These are phyloP conservation scores for Agrenia bidenticulata DNA, from an alignment of 2,888 invertebrate genomes.

Conservation along the genomic window DNA sequence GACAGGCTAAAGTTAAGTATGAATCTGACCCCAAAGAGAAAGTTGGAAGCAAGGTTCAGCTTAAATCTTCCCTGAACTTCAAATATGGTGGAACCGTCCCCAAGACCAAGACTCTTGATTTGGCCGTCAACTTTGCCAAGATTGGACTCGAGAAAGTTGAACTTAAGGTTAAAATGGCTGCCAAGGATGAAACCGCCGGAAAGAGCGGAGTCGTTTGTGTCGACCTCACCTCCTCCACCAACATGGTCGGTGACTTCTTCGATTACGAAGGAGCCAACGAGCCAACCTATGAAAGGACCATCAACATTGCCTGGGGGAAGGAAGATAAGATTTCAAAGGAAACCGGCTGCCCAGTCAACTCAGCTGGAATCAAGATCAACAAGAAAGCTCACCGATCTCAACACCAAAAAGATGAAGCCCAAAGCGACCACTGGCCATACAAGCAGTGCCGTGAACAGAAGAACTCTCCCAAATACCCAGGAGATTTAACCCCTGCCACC, in stretches of 20 bases:
- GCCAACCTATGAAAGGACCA: conserved; percentile 48
- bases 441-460: conserved; percentile 47
- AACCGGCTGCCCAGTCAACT: conserved; percentile 42
- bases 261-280: conserved; percentile 48
- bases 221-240: conserved; percentile 37
- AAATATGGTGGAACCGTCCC: conserved; percentile 45
- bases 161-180: conserved; percentile 38
- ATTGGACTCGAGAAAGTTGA: conserved; percentile 47
- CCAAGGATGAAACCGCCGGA: conserved; percentile 43
- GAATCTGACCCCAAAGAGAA: conserved; percentile 47
- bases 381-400: conserved; percentile 46
- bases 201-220: conserved; percentile 46
- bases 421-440: conserved; percentile 48
- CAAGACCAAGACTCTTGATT: conserved; percentile 49
- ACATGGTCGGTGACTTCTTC: conserved; percentile 44
- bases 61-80: conserved; percentile 45
- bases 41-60: conserved; percentile 44
- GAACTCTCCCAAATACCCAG: conserved; percentile 44
- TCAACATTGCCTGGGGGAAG: conserved; percentile 45
- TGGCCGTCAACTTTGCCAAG: conserved; percentile 33
- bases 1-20: conserved; percentile 45
- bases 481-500: conserved; percentile 44
- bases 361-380: conserved; percentile 46
- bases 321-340: conserved; percentile 43
- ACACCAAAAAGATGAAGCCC: conserved; percentile 45